Evolutionary conservation across 2,797 vertebrate genomes (phyloP).

Genomic region (Distichodus sexfasciatus): DNA sequence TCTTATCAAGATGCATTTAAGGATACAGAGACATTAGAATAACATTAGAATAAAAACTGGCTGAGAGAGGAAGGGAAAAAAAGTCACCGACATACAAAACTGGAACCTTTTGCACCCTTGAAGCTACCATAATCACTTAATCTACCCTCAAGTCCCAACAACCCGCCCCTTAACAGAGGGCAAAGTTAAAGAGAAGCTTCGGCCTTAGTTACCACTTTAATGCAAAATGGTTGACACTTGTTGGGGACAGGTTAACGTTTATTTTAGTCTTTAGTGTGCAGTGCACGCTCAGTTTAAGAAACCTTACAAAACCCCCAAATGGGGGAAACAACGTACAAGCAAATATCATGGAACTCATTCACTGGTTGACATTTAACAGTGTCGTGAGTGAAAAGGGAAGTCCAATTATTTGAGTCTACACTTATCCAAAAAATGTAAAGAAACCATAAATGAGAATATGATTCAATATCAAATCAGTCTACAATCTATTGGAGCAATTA

Average conservation of each 20-base stretch:
- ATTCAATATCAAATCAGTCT: constrained; percentile 31
- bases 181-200: not conserved
- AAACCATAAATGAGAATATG: not conserved
- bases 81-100: constrained; percentile 70
- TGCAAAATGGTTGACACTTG: constrained; percentile 61
- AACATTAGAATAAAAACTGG: constrained; percentile 72
- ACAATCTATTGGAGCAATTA: constrained; percentile 25
- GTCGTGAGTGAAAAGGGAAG: constrained; percentile 46
- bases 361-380: constrained; percentile 34
- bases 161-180: constrained; percentile 48
- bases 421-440: constrained; percentile 23
- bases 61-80: constrained; percentile 68
- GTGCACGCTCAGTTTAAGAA: constrained; percentile 66
- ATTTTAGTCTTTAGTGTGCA: constrained; percentile 68
- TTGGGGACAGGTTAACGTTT: constrained; percentile 56
- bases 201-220: constrained; percentile 43
- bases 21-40: constrained; percentile 75
- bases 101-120: constrained; percentile 50
- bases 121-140: constrained; percentile 49
- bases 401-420: constrained; percentile 52
- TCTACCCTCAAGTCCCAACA: constrained; percentile 22
- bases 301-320: constrained; percentile 68
- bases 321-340: constrained; percentile 63
- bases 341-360: constrained; percentile 41
- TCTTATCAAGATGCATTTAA: constrained; percentile 80